phyloP scores from a whole-genome alignment of 1,140 invertebrate genomes.

The Zelostemma sp. region DNA sequence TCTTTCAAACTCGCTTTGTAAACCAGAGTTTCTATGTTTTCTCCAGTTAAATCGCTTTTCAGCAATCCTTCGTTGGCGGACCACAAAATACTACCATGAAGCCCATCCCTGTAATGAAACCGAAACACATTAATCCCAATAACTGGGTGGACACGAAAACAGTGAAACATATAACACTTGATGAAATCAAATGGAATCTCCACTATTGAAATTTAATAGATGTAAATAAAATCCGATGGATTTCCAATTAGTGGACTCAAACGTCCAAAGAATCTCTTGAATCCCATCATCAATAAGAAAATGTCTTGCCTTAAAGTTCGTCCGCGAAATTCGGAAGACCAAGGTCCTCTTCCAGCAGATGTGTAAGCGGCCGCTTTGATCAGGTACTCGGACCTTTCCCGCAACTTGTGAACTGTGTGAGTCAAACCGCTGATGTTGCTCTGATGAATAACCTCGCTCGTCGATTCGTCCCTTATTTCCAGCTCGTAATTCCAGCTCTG shows the following conservation, averaged over 20 bases:
- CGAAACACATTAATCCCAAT: too few species aligned
- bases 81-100: constrained; percentile 78
- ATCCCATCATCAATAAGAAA: too few species aligned
- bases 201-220: too few species aligned
- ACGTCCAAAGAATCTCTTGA: too few species aligned
- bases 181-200: too few species aligned
- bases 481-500: constrained; percentile 89
- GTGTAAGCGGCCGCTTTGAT: constrained; percentile 85
- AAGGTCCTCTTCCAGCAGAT: constrained; percentile 80
- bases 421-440: constrained; percentile 75
- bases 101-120: constrained; percentile 59
- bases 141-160: too few species aligned
- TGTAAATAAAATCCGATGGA: too few species aligned
- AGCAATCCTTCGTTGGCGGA: constrained; percentile 78
- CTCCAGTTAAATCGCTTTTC: constrained; percentile 80
- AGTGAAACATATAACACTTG: not conserved
- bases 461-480: constrained; percentile 75
- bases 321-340: constrained; percentile 81
- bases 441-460: constrained; percentile 66
- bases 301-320: constrained; percentile 73
- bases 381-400: constrained; percentile 80
- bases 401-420: constrained; percentile 76
- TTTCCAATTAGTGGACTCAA: too few species aligned
- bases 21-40: constrained; percentile 76
- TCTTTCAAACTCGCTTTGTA: constrained; percentile 71